A percentile compares a stretch with the other conserved stretches of the same genome.
Conservation (phyloP, 2,797 vertebrate species). For the Pangasius djambal region DNA sequence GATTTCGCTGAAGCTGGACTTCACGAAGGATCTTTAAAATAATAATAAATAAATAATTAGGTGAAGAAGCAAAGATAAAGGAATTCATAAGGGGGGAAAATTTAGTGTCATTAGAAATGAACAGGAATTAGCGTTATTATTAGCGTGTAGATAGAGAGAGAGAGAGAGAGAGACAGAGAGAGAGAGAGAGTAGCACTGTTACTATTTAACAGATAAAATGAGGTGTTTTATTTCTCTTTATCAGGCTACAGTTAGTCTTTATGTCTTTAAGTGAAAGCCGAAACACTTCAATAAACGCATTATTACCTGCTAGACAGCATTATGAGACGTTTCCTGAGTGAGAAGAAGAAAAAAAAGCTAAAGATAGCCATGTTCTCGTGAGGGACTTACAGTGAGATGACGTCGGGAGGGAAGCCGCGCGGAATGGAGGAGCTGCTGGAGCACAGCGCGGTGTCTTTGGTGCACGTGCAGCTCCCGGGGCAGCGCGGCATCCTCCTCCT, state of each 20-base stretch:
- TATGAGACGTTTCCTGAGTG: background rate
- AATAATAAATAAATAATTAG: background rate
- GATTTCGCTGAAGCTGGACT: slow-evolving; percentile 96
- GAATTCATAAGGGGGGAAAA: background rate
- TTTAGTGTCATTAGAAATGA: background rate
- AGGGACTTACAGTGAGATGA: slow-evolving; percentile 94
- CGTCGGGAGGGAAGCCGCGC: slow-evolving; percentile 90
- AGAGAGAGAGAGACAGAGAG: too few relatives aligned
- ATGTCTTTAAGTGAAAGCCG: background rate
- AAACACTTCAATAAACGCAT: background rate
- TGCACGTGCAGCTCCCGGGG: slow-evolving; percentile 90
- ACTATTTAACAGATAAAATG: background rate
- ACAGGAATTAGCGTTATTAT: background rate
- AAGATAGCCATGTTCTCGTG: background rate
- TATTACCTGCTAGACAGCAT: background rate
- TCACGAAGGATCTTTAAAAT: slow-evolving; percentile 93
- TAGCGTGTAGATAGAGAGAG: too few relatives aligned
- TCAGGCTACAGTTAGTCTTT: background rate
- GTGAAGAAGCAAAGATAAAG: background rate
- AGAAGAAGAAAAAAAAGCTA: background rate
- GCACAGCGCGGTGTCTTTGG: slow-evolving; percentile 98
- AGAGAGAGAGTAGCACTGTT: too few relatives aligned
- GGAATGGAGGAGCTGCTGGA: slow-evolving; percentile 90
- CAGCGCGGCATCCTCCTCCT: slow-evolving; percentile 89
- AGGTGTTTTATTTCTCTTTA: background rate